Conservation (phyloP, 2,888 invertebrate species). For the Chloroclystis v-ata region DNA sequence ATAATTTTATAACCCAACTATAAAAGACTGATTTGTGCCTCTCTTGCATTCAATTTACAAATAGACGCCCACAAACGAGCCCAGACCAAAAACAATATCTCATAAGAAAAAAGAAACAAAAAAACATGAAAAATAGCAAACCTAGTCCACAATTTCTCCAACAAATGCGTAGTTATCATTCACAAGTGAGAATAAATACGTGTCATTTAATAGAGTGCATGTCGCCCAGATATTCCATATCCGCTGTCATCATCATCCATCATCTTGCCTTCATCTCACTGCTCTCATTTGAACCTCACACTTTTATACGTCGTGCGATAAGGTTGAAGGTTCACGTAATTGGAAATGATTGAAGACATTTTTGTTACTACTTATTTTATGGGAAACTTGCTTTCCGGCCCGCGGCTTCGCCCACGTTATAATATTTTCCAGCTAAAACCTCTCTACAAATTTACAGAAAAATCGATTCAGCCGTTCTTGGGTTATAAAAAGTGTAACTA, state of each 20-base stretch:
- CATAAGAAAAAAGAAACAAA: neutral
- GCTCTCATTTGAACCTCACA: slow-evolving; percentile 44
- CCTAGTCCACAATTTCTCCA: neutral
- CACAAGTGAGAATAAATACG: slow-evolving; percentile 18
- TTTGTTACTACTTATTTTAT: too few relatives aligned
- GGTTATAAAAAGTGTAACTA: too few relatives aligned
- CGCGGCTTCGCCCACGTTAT: too few relatives aligned
- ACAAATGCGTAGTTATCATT: slow-evolving; percentile 10
- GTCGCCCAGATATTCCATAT: slow-evolving; percentile 42
- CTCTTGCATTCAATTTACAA: too few relatives aligned
- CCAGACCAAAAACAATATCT: neutral
- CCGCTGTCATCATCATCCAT: slow-evolving; percentile 63
- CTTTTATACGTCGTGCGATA: slow-evolving; percentile 19
- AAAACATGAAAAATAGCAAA: neutral
- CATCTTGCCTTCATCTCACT: slow-evolving; percentile 43
- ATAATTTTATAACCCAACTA: too few relatives aligned
- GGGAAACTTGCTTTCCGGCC: too few relatives aligned
- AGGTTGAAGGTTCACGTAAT: neutral
- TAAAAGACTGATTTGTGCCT: too few relatives aligned
- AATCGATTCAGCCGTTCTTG: too few relatives aligned
- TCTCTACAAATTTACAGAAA: too few relatives aligned
- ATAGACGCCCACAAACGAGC: too few relatives aligned
- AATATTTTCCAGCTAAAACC: too few relatives aligned
- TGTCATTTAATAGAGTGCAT: slow-evolving; percentile 28
- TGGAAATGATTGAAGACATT: too few relatives aligned